These are phyloP conservation scores for Stictonetta naevosa DNA, from an alignment of 2,113 vertebrate species.

Conservation along the genomic window DNA sequence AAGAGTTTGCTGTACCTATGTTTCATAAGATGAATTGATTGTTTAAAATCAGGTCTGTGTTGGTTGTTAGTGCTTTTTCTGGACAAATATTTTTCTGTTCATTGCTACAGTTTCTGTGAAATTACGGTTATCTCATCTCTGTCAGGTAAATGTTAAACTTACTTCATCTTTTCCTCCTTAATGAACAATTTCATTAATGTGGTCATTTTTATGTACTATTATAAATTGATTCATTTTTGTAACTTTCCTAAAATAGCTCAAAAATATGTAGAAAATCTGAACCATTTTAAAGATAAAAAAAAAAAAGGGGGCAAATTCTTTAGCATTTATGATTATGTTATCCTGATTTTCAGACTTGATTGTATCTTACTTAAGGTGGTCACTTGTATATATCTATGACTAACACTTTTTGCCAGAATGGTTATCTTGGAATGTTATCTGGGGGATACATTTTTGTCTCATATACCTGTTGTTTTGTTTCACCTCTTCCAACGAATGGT, in stretches of 20 bases:
- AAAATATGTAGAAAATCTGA: not conserved
- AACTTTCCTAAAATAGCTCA: not conserved
- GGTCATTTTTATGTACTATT: not conserved
- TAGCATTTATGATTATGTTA: not conserved
- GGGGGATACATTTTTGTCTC: not conserved
- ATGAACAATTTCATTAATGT: not conserved
- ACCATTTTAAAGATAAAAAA: not conserved
- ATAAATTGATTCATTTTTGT: not conserved
- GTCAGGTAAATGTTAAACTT: not conserved
- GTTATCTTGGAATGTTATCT: not conserved
- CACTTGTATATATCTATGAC: not conserved
- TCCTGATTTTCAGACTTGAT: not conserved
- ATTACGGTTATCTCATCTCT: not conserved
- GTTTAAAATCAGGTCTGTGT: not conserved
- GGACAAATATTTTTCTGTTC: not conserved
- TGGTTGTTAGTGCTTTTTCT: not conserved
- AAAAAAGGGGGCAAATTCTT: not conserved
- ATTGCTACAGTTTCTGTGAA: not conserved
- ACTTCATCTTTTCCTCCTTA: not conserved
- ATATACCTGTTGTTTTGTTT: not conserved
- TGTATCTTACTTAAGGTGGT: not conserved
- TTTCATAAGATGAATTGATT: not conserved
- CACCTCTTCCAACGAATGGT: not conserved
- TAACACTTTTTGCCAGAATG: not conserved
- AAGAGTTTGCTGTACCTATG: not conserved